A percentile compares a stretch with the other conserved stretches of the same genome.
Conservation (phyloP, 2,113 vertebrate species). For the Colinus virginianus region DNA sequence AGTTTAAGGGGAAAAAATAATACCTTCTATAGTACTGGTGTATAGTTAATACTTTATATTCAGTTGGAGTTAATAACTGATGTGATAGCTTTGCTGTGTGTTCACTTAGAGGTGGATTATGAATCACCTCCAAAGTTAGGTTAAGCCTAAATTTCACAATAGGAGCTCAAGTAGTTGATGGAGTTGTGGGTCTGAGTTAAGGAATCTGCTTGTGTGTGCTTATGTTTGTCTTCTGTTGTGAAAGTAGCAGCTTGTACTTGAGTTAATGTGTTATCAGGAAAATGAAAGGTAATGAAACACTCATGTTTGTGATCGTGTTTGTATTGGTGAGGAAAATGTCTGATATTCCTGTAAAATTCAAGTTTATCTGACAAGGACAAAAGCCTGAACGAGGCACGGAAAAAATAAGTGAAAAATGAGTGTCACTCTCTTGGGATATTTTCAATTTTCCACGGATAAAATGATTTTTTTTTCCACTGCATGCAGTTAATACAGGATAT, state of each 20-base stretch:
- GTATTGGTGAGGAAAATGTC: neutral
- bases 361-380: neutral
- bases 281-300: neutral
- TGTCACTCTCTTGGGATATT: neutral
- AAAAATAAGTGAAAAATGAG: neutral
- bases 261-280: neutral
- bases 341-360: neutral
- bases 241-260: neutral
- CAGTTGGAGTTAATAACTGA: neutral
- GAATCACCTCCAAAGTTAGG: neutral
- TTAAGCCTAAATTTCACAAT: neutral
- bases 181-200: neutral
- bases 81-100: neutral
- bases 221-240: neutral
- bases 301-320: neutral
- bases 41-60: neutral
- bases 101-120: neutral
- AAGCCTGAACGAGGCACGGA: neutral
- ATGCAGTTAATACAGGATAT: neutral
- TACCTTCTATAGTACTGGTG: neutral
- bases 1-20: neutral
- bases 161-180: neutral
- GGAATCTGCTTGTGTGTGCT: neutral
- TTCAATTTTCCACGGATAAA: neutral
- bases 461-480: neutral